A percentile compares a stretch with the other conserved stretches of the same genome.
Conservation (phyloP, 2,888 invertebrate species). For the Agrotis puta region DNA sequence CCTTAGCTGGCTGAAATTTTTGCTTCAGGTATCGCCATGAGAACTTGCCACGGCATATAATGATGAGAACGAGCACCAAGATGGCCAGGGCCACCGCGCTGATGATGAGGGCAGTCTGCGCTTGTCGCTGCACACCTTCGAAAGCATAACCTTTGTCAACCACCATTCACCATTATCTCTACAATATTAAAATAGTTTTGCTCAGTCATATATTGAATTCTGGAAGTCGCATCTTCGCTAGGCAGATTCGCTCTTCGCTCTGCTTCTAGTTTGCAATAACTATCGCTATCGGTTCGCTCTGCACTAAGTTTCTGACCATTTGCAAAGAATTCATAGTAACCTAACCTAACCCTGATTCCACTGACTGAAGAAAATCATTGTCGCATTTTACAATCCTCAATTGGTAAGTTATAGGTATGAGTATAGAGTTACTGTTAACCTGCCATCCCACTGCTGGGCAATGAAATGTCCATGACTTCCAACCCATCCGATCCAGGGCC, state of each 20-base stretch:
- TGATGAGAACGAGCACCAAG: slow-evolving; percentile 78
- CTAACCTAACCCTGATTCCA: neutral
- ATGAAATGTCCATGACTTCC: too few relatives aligned
- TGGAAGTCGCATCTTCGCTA: neutral
- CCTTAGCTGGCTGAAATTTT: slow-evolving; percentile 86
- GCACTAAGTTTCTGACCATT: neutral
- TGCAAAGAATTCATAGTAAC: too few relatives aligned
- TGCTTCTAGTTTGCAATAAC: neutral
- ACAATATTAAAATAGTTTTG: slow-evolving; percentile 2
- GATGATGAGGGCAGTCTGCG: slow-evolving; percentile 83
- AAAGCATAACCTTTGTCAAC: slow-evolving; percentile 48
- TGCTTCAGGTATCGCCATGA: slow-evolving; percentile 86
- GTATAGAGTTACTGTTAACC: too few relatives aligned
- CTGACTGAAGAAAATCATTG: neutral
- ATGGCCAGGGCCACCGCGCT: slow-evolving; percentile 84
- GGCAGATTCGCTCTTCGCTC: neutral
- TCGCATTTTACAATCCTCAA: neutral
- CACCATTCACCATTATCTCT: slow-evolving; percentile 18
- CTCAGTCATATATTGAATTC: neutral
- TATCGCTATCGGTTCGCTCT: slow-evolving; percentile 16
- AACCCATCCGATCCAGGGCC: too few relatives aligned
- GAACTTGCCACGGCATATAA: slow-evolving; percentile 80
- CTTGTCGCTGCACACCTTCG: slow-evolving; percentile 84
- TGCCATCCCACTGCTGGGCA: too few relatives aligned
- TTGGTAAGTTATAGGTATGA: neutral